Evolutionary conservation across 2,113 vertebrate species (phyloP), one percentile per base, ranked within the genome.

Genomic region (Pardalotus punctatus): DNA sequence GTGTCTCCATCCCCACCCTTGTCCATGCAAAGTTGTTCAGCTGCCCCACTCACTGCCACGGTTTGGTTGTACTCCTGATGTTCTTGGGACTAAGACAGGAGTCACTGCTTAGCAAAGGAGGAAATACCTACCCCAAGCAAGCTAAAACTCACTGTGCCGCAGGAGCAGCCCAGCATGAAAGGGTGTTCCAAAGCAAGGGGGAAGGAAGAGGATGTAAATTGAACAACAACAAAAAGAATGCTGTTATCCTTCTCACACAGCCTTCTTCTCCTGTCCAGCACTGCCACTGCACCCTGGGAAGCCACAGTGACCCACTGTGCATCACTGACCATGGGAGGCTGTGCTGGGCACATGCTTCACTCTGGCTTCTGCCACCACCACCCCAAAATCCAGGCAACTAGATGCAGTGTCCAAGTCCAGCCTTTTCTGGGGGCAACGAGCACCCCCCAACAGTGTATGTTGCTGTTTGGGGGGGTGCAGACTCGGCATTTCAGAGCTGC

Each of bases 31-130:
- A 1, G 0, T 14, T 17, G 21, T 40, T n/a, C 27, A 4, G 58
- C 48, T 57, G 70, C 12, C 60, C 21, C 38, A 9, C 38, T 86
- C 64, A 10, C 38, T 74, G 89, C 50, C 5, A 1, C 11, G 19
- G 5, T 69, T 56, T 3, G 1, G 14, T n/a, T 3, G 0, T 3
- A 1, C 10, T 70, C 61, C 35, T 54, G 4, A 21, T 10, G 16
- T 13, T 71, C 57, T 43, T 48, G 12, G 14, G 70, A 24, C 48
- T 76, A 15, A 43, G 40, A 42, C 14, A 40, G 43, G 36, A 91
- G 58, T 14, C 2, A 5, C 33, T 57, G 29, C 28, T 45, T 31
- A 74, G 11, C 6, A 12, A 70, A 87, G 13, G 43, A 70, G 28
- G 64, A 84, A 93, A 73, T 64, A 91, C 3, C 53, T 51, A 15